Conservation (phyloP, 2,888 invertebrate species). For the Drosophila anomalipes region DNA sequence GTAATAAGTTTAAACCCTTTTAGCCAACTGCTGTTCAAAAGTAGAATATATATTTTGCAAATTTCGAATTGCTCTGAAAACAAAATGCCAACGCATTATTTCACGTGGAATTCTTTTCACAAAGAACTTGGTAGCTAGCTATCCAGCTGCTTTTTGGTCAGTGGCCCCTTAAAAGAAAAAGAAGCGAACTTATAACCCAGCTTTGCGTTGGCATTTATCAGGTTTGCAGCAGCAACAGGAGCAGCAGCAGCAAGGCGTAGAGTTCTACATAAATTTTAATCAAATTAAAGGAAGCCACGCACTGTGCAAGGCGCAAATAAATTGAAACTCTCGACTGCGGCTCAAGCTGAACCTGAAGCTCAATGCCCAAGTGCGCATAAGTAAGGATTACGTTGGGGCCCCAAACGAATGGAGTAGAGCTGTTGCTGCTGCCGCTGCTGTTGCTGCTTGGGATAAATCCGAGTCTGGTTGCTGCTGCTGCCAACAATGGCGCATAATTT, state of each 20-base stretch:
- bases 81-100: constrained; percentile 9
- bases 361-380: constrained; percentile 67
- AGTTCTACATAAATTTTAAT: constrained; percentile 82
- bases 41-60: background rate
- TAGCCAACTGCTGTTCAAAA: background rate
- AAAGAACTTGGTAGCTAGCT: background rate
- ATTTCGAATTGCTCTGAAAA: constrained; percentile 5
- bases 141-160: constrained; percentile 15
- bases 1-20: background rate
- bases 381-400: constrained; percentile 70
- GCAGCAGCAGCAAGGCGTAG: constrained; percentile 20
- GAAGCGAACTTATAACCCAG: constrained; percentile 21
- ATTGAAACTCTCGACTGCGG: constrained; percentile 52
- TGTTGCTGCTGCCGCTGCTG: constrained; percentile 2
- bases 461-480: constrained; percentile 21
- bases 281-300: constrained; percentile 77
- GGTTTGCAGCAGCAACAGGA: constrained; percentile 24
- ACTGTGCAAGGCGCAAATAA: constrained; percentile 63
- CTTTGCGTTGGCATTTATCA: constrained; percentile 37
- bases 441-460: constrained; percentile 30
- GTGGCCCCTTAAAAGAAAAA: constrained; percentile 1
- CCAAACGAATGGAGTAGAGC: constrained; percentile 8
- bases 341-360: constrained; percentile 11
- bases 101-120: constrained; percentile 14
- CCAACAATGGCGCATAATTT: constrained; percentile 79